phyloP scores from a whole-genome alignment of 2,888 invertebrate species.

The Stegophylla sp. region DNA sequence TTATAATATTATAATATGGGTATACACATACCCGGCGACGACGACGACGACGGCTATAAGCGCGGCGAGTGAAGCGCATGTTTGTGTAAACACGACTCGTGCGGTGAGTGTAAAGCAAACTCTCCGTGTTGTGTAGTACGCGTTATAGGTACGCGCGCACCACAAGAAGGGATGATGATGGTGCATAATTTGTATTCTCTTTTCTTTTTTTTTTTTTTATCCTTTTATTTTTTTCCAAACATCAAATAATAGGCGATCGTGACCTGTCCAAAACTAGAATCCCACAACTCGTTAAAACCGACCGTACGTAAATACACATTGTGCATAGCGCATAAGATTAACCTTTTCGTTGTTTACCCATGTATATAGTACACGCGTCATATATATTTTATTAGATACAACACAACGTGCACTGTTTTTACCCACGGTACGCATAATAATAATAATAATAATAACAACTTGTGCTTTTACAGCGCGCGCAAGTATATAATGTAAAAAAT shows the following conservation, averaged over 20 bases:
- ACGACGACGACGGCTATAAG: conserved; percentile 5
- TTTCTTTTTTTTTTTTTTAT: conserved; percentile 4
- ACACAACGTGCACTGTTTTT: background rate
- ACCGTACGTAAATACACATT: background rate
- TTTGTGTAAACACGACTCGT: conserved; percentile 59
- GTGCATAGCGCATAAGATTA: conserved; percentile 30
- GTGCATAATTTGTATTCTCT: conserved; percentile 53
- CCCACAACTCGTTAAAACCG: conserved; percentile 55
- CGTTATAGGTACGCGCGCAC: conserved; percentile 44
- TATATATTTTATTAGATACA: no score
- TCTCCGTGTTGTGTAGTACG: no score
- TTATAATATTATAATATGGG: background rate
- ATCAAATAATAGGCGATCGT: conserved; percentile 58
- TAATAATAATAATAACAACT: conserved; percentile 23
- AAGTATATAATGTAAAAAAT: background rate
- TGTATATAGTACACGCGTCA: no score
- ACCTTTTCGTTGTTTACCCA: conserved; percentile 32
- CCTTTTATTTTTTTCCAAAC: conserved; percentile 55
- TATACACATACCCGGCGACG: background rate
- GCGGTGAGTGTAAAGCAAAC: conserved; percentile 58
- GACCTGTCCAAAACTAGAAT: conserved; percentile 57
- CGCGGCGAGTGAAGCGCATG: conserved; percentile 18
- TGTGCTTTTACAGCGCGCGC: background rate
- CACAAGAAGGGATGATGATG: conserved; percentile 59
- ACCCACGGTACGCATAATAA: background rate